Conservation (phyloP, 2,888 invertebrate species). For the Hemithea aestivaria region DNA sequence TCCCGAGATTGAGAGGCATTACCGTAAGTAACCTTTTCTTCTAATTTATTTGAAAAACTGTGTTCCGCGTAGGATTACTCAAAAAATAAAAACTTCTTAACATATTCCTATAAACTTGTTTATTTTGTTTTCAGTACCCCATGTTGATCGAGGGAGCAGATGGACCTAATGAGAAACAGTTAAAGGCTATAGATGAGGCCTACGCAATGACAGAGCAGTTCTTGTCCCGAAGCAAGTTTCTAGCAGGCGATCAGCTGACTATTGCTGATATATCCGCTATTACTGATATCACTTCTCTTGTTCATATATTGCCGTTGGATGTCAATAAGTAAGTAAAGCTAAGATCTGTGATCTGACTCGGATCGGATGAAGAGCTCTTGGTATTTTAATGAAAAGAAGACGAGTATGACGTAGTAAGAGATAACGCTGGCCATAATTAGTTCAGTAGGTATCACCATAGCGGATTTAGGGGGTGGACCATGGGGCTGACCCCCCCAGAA, state of each 20-base stretch:
- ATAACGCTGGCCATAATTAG: too few relatives aligned
- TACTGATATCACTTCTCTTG: slow-evolving; percentile 38
- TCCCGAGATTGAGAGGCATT: slow-evolving; percentile 43
- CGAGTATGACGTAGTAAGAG: too few relatives aligned
- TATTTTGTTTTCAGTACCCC: slow-evolving; percentile 9
- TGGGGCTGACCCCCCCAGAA: too few relatives aligned
- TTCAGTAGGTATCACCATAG: too few relatives aligned
- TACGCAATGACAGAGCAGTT: slow-evolving; percentile 68
- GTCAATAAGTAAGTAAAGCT: slow-evolving; percentile 25
- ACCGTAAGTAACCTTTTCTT: slow-evolving; percentile 3
- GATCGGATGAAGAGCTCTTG: neutral
- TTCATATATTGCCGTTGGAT: slow-evolving; percentile 39
- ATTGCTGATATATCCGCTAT: slow-evolving; percentile 72
- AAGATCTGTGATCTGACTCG: too few relatives aligned
- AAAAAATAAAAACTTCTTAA: neutral
- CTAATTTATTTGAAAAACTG: neutral
- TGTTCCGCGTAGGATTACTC: too few relatives aligned
- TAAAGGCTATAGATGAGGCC: slow-evolving; percentile 56
- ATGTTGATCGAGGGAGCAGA: neutral
- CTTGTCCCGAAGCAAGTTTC: slow-evolving; percentile 62
- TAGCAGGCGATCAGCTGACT: slow-evolving; percentile 71
- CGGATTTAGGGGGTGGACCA: too few relatives aligned
- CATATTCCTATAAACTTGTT: neutral
- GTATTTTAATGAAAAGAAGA: slow-evolving; percentile 3
- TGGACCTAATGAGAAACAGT: slow-evolving; percentile 50